Evolutionary conservation across 2,888 invertebrate genomes (phyloP).

Genomic region (Torymus auratus): DNA sequence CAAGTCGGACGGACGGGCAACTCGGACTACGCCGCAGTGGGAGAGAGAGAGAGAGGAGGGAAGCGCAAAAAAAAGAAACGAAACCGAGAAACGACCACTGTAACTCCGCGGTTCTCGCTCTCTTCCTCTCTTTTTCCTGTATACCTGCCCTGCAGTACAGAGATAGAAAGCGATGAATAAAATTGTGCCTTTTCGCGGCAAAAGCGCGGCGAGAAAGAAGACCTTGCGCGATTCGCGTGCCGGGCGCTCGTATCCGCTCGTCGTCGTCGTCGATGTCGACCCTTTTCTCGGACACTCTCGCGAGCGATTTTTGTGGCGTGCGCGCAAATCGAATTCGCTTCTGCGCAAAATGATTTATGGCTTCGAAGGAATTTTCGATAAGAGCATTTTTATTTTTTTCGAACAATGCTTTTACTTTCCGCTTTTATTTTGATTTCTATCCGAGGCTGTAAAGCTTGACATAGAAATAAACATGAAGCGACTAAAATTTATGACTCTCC

Average conservation of each 20-base stretch:
- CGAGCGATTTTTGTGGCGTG: too few species aligned
- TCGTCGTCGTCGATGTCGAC: not conserved
- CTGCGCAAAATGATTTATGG: too few species aligned
- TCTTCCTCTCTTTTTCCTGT: not conserved
- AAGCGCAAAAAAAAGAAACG: conserved; percentile 10
- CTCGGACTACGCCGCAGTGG: conserved; percentile 19
- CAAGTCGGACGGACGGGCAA: conserved; percentile 28
- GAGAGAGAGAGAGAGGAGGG: not conserved
- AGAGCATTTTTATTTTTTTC: too few species aligned
- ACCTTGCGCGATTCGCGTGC: conserved; percentile 32
- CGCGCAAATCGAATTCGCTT: too few species aligned
- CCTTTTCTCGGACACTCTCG: not conserved
- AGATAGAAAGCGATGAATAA: conserved; percentile 17
- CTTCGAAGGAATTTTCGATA: too few species aligned
- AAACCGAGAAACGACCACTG: not conserved
- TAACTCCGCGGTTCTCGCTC: too few species aligned
- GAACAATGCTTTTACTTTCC: too few species aligned
- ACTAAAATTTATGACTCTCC: too few species aligned
- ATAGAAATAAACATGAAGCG: too few species aligned
- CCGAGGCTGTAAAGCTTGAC: too few species aligned
- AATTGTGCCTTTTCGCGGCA: conserved; percentile 12
- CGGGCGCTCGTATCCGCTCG: not conserved
- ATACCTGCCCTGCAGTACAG: not conserved
- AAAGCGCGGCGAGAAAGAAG: not conserved
- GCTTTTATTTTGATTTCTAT: not conserved